Evolutionary conservation across 92 coral and sea anemone species (phyloP).

Genomic region (Zoanthus sansibaricus): DNA sequence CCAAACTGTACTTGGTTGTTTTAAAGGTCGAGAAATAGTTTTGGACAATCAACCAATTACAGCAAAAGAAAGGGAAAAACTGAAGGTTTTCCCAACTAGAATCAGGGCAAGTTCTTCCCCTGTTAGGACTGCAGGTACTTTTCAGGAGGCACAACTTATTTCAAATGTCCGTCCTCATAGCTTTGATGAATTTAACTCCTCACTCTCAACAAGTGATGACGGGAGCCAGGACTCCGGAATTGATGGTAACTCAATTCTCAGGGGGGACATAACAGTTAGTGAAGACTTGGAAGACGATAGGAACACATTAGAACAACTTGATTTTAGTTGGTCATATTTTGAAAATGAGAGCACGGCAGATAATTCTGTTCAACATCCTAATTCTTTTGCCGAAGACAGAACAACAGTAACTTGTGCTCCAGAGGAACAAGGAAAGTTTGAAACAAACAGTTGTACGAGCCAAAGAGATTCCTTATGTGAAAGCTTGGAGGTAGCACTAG

Average conservation of each 20-base stretch:
- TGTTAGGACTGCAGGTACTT: conserved; percentile 25
- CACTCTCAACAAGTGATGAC: conserved; percentile 70
- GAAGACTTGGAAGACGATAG: conserved; percentile 46
- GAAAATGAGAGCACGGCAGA: conserved; percentile 14
- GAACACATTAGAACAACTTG: conserved; percentile 42
- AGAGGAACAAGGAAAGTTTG: conserved; percentile 44
- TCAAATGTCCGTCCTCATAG: conserved; percentile 54
- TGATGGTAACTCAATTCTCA: conserved; percentile 64
- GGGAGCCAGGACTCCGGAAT: conserved; percentile 79
- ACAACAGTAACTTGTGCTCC: not conserved
- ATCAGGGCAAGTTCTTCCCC: conserved; percentile 71
- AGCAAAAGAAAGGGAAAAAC: conserved; percentile 56
- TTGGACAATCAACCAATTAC: conserved; percentile 76
- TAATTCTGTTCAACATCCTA: not conserved
- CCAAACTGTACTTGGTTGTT: conserved; percentile 61
- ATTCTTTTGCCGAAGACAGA: not conserved
- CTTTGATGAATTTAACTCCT: conserved; percentile 58
- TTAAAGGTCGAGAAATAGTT: conserved; percentile 76
- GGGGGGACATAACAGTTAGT: conserved; percentile 45
- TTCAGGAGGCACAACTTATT: conserved; percentile 8
- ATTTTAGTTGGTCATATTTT: conserved; percentile 81
- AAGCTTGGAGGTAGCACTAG: conserved; percentile 26
- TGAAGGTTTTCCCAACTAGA: conserved; percentile 58
- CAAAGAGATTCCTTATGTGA: not conserved
- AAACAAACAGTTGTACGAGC: not conserved